Evolutionary conservation across 2,888 invertebrate genomes (phyloP).

Genomic region (Lumbricus terrestris): DNA sequence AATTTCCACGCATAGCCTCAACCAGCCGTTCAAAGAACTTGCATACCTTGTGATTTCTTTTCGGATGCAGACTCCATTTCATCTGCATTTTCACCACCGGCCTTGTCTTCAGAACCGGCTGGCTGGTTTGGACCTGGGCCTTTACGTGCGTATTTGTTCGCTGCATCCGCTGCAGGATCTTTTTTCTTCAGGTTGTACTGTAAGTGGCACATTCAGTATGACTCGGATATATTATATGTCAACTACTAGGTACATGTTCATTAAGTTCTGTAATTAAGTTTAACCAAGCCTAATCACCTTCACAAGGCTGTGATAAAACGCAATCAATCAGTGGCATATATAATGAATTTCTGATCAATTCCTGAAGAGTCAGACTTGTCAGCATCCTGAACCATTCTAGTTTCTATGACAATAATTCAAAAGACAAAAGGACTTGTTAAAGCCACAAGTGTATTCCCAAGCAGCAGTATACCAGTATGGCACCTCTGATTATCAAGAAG

Average conservation of each 20-base stretch:
- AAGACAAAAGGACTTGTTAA: not conserved
- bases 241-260: not conserved
- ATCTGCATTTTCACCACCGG: not conserved
- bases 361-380: not conserved
- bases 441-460: not conserved
- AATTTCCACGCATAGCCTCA: too few species aligned
- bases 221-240: too few species aligned
- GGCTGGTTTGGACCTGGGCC: not conserved
- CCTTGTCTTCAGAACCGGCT: not conserved
- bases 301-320: not conserved
- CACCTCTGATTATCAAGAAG: not conserved
- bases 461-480: not conserved
- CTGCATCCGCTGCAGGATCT: not conserved
- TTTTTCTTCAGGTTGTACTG: constrained; percentile 13
- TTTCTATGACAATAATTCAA: not conserved
- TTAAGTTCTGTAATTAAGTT: not conserved
- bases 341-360: not conserved
- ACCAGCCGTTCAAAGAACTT: too few species aligned
- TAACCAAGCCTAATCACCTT: not conserved
- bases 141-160: constrained; percentile 8
- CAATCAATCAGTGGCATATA: not conserved
- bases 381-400: not conserved
- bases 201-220: not conserved
- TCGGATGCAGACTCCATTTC: not conserved
- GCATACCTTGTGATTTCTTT: not conserved